Evolutionary conservation across 2,888 invertebrate species (phyloP).

Genomic region (Hoplodrina ambigua): DNA sequence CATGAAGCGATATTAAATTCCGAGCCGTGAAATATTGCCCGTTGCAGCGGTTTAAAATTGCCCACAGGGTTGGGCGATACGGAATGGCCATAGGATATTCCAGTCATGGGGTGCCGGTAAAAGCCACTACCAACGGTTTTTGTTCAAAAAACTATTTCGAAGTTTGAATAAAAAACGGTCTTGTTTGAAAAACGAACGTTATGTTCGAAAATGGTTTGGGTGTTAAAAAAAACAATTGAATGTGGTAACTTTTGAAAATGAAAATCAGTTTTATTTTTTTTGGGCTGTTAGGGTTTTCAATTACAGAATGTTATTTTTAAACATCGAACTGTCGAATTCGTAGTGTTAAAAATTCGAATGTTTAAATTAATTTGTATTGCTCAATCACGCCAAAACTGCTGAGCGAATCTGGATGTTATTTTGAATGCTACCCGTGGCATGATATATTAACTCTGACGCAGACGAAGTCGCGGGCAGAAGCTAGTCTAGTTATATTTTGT

Average conservation of each 20-base stretch:
- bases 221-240: constrained; percentile 18
- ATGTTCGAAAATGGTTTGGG: not conserved
- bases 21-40: constrained; percentile 57
- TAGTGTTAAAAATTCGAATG: no score
- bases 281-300: not conserved
- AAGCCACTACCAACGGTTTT: constrained; percentile 1
- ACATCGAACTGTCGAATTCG: no score
- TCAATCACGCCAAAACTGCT: no score
- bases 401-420: no score
- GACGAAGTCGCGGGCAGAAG: no score
- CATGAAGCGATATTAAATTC: constrained; percentile 64
- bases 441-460: no score
- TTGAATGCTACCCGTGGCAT: no score
- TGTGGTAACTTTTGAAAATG: constrained; percentile 21
- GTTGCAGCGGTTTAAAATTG: constrained; percentile 58
- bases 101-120: constrained; percentile 9
- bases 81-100: constrained; percentile 20
- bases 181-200: constrained; percentile 14
- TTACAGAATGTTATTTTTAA: not conserved
- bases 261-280: not conserved
- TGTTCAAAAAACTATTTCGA: constrained; percentile 10
- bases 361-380: no score
- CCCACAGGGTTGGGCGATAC: constrained; percentile 28
- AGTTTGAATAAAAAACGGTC: constrained; percentile 7
- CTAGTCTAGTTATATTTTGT: no score